Conservation (phyloP, 2,888 invertebrate species). For the Hirtodrosophila trivittata region DNA sequence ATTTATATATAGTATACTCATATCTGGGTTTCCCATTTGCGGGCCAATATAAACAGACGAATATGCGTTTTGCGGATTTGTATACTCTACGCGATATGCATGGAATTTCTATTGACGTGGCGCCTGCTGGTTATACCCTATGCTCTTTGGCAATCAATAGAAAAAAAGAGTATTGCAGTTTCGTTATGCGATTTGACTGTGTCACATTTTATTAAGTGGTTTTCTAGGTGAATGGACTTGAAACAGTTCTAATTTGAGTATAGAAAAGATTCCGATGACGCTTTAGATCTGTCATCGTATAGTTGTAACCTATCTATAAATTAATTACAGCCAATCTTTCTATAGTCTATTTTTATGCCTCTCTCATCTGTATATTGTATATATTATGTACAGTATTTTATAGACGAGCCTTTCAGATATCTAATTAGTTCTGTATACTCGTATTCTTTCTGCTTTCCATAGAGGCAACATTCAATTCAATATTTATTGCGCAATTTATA, state of each 20-base stretch:
- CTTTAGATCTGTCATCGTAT: too few relatives aligned
- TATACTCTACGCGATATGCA: constrained; percentile 17
- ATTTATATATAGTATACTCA: constrained; percentile 15
- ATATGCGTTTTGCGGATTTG: constrained; percentile 27
- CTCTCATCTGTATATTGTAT: too few relatives aligned
- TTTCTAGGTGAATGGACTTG: too few relatives aligned
- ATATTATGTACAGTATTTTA: constrained; percentile 10
- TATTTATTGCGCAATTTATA: constrained; percentile 58
- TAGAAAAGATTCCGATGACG: too few relatives aligned
- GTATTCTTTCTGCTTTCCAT: constrained; percentile 12
- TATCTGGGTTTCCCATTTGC: constrained; percentile 39
- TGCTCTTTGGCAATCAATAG: neutral
- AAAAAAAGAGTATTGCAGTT: neutral
- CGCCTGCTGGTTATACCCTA: constrained; percentile 20
- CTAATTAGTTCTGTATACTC: neutral
- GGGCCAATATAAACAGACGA: constrained; percentile 44
- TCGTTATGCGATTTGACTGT: too few relatives aligned
- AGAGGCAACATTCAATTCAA: constrained; percentile 54
- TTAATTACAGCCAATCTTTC: too few relatives aligned
- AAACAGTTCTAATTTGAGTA: too few relatives aligned
- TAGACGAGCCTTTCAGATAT: constrained; percentile 2
- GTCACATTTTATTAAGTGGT: too few relatives aligned
- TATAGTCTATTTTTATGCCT: too few relatives aligned
- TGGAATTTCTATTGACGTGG: constrained; percentile 55
- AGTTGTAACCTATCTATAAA: too few relatives aligned